phyloP scores from a whole-genome alignment of 2,113 vertebrate species.

The Himantopus leucocephalus region DNA sequence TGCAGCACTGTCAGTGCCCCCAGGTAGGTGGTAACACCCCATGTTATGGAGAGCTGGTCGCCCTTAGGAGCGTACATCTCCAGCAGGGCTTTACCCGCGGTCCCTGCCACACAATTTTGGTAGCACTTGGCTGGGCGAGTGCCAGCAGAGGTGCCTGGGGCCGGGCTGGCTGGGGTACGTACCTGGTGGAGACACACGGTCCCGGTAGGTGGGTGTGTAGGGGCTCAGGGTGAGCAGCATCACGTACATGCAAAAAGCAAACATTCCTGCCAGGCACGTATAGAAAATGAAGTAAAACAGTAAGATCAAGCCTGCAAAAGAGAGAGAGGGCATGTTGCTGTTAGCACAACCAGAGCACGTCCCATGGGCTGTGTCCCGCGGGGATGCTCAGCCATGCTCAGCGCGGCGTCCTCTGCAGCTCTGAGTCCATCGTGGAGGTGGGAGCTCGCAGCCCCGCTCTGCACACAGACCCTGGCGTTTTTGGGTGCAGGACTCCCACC shows the following conservation, averaged over 20 bases:
- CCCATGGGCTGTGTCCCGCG: neutral
- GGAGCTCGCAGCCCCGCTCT: neutral
- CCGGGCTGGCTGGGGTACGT: neutral
- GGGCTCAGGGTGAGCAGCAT: conserved; percentile 92
- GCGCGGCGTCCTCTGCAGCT: neutral
- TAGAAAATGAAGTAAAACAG: conserved; percentile 92
- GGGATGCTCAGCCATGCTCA: neutral
- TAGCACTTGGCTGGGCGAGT: neutral
- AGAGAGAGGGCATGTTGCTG: neutral
- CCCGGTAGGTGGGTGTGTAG: conserved; percentile 87
- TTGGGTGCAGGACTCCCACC: neutral
- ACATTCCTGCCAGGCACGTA: conserved; percentile 90
- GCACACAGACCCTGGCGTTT: neutral
- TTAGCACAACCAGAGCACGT: neutral
- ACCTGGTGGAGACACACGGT: conserved; percentile 93
- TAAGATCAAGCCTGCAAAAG: conserved; percentile 85
- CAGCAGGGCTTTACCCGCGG: neutral
- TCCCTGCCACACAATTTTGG: accelerated
- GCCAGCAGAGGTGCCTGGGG: neutral
- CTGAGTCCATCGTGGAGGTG: neutral
- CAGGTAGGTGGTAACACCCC: neutral
- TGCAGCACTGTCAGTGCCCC: neutral
- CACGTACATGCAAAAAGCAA: conserved; percentile 88
- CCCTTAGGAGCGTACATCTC: neutral
- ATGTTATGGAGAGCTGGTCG: neutral